Base-by-base conservation (phyloP, 2,113 vertebrate genomes). In the Mola mola region DNA sequence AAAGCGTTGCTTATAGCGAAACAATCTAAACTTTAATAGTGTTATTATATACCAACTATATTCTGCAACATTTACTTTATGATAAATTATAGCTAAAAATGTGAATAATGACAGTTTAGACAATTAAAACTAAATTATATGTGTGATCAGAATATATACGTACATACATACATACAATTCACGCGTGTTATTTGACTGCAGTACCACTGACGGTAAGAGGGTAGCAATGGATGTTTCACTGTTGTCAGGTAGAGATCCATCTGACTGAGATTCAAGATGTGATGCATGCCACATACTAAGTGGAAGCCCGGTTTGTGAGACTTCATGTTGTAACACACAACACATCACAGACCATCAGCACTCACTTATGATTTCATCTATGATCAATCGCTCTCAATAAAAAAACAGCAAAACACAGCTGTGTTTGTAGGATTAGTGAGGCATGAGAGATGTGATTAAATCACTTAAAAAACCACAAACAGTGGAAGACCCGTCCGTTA, bases 261-360 rank as follows among this genome's bases (percentile, higher is more conserved):
- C 57, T 68, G 59, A 25, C 59, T 49, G 40, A 76, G 26, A 68
- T 52, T 55, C 21, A 44, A 13, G 25, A 44, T 31, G 37, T 73
- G 71, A 84, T 72, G 28, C 38, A 78, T 60, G 61, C 58, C n/a
- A 72, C 61, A 63, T 49, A 57, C 20, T 57, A 47, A 61, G 66
- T 51, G 16, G 48, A 34, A 33, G 74, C 42, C 42, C 21, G 53
- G 40, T 16, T 62, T 66, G 28, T 48, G 66, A 65, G 42, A 36
- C 12, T 70, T 19, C 19, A 38, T 17, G 58, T 10, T 57, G 43
- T 48, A 69, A 47, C 31, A 22, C 22, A 33, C 37, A 20, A 47
- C 51, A 70, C 61, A 69, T 79, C 62, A 77, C 47, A 78, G 53
- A 57, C 41, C 29, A 50, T 50, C 56, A 47, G 44, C 15, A 19